phyloP scores from a whole-genome alignment of 2,113 vertebrate species.

The Cololabis saira region DNA sequence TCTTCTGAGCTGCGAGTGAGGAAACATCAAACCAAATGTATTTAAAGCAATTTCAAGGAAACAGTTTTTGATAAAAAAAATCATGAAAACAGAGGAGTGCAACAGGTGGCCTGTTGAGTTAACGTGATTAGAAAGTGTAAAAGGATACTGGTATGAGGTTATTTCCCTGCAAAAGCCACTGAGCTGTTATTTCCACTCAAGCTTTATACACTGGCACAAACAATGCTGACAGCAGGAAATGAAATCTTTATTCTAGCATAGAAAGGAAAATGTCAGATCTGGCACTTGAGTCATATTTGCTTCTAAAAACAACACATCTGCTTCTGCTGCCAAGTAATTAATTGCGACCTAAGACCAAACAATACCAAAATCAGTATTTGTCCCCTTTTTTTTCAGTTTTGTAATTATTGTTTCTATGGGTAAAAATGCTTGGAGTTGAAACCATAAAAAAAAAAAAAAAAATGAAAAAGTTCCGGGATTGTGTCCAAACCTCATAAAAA shows the following conservation, averaged over 20 bases:
- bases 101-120: constrained; percentile 34
- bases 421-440: too few relatives aligned
- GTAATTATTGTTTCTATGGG: too few relatives aligned
- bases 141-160: constrained; percentile 24
- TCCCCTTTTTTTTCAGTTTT: constrained; percentile 12
- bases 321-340: constrained; percentile 41
- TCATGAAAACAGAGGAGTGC: background rate
- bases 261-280: constrained; percentile 27
- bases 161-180: constrained; percentile 26
- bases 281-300: constrained; percentile 11
- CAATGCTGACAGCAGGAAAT: constrained; percentile 44
- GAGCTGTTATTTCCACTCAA: constrained; percentile 15
- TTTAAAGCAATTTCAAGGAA: too few relatives aligned
- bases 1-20: background rate
- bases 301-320: constrained; percentile 49
- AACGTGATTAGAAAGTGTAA: constrained; percentile 8
- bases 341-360: constrained; percentile 1
- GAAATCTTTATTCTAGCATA: constrained; percentile 14
- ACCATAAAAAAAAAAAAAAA: too few relatives aligned
- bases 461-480: constrained; percentile 43
- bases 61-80: too few relatives aligned
- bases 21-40: too few relatives aligned
- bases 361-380: constrained; percentile 34
- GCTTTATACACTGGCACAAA: constrained; percentile 23
- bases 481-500: constrained; percentile 71